phyloP scores from a whole-genome alignment of 2,797 vertebrate genomes.

The Todus mexicanus region DNA sequence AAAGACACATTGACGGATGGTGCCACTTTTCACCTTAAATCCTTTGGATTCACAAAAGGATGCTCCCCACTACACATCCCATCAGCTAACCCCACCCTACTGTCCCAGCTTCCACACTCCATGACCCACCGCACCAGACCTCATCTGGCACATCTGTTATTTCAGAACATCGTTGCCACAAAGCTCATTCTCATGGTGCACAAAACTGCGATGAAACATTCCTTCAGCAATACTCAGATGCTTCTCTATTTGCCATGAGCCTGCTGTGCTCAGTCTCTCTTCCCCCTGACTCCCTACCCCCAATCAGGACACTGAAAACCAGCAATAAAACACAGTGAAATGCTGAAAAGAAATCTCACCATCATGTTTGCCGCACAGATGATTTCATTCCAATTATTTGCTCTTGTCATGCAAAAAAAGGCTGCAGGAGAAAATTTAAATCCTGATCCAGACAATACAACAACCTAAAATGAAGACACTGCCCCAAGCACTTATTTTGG shows the following conservation, averaged over 20 bases:
- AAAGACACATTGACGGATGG: neutral
- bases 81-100: neutral
- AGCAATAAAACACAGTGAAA: neutral
- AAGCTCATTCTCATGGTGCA: neutral
- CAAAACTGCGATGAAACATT: neutral
- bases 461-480: neutral
- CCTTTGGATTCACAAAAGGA: neutral
- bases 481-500: neutral
- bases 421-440: neutral
- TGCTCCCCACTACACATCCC: neutral
- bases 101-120: rapidly evolving
- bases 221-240: rapidly evolving
- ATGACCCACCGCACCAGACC: neutral
- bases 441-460: neutral
- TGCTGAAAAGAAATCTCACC: neutral
- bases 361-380: neutral
- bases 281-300: neutral
- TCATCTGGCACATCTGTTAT: neutral
- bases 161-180: neutral
- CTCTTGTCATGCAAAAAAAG: conserved; percentile 32
- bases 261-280: neutral
- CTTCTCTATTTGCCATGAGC: neutral
- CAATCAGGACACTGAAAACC: neutral
- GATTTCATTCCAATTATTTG: conserved; percentile 10
- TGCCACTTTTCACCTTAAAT: neutral